Base-by-base conservation (phyloP, 1,140 invertebrate genomes). In the Brachionus rubens region DNA sequence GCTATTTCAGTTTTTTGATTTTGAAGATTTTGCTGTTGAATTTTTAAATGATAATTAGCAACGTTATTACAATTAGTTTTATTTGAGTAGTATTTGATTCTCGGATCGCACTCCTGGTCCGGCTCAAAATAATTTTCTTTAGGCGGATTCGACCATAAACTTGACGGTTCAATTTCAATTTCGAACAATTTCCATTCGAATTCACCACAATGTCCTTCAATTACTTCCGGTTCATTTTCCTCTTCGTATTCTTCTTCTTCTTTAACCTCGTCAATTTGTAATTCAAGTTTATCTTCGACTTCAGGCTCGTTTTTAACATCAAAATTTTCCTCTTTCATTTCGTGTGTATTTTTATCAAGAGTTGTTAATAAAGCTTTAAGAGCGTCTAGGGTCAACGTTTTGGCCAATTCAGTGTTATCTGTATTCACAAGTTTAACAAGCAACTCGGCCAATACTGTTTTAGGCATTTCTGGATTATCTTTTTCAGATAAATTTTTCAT, bases 401-500 rank as follows among this genome's bases (percentile, higher is more conserved):
- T 43, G 6, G 68, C 46, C 41, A 47, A 48, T 48, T 54, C 68
- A 9, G 12, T 12, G 36, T 72, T 48, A 33, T 72, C 68, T 19
- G 46, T 72, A 41, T 72, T 72, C 21, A 72, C n/a, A 16, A 72
- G 46, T 72, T 72, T 72, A 12, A 72, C 68, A n/a, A 72, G 14
- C 14, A 72, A 10, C 24, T 72, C 68, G 24, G 68, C 36, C 28
- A 72, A 26, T 12, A 41, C 36, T 48, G 14, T 19, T 30, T 72
- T 47, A 33, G 52, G 52, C 12, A 56, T 56, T 33, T 72, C 21
- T 10, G 68, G 50, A 41, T 10, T 54, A 10, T 72, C 46, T 21
- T 50, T 21, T 9, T 21, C 19, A 9, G 68, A 48, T 28, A 72
- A 10, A 72, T 36, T 41, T 21, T 48, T 72, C 68, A 72, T 72